Evolutionary conservation across 1,140 invertebrate genomes (phyloP).

Genomic region (Liolophura sinensis): DNA sequence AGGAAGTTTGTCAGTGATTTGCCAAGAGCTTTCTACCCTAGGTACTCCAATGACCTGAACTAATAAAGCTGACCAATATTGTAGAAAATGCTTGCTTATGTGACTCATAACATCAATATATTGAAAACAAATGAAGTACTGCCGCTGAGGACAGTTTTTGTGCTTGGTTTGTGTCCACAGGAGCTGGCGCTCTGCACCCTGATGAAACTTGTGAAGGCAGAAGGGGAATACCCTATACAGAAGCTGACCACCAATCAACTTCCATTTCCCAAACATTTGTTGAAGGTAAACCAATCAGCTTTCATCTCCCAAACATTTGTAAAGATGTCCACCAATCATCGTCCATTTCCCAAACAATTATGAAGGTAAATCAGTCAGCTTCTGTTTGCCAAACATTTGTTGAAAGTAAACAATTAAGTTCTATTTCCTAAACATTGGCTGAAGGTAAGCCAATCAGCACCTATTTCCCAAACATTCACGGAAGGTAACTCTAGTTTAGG

Average conservation of each 20-base stretch:
- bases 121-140: too few species aligned
- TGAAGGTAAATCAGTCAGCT: slow-evolving; percentile 26
- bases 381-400: slow-evolving; percentile 25
- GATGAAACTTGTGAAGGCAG: slow-evolving; percentile 43
- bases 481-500: slow-evolving; percentile 1
- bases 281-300: slow-evolving; percentile 25
- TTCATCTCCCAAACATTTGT: not conserved
- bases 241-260: slow-evolving; percentile 10
- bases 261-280: slow-evolving; percentile 31
- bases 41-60: too few species aligned
- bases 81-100: too few species aligned
- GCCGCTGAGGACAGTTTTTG: too few species aligned
- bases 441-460: slow-evolving; percentile 23
- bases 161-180: slow-evolving; percentile 11
- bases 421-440: slow-evolving; percentile 7
- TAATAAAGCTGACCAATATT: too few species aligned
- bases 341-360: slow-evolving; percentile 4
- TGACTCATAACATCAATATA: too few species aligned
- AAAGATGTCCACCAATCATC: slow-evolving; percentile 4
- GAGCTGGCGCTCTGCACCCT: slow-evolving; percentile 37
- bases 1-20: too few species aligned
- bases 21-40: too few species aligned
- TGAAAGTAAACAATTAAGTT: too few species aligned
- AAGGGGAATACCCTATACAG: slow-evolving; percentile 35
- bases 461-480: not conserved